A percentile compares a stretch with the other conserved stretches of the same genome.
Evolutionary conservation across 2,797 vertebrate species (phyloP).

Genomic region (Cryptoblepharus egeriae): DNA sequence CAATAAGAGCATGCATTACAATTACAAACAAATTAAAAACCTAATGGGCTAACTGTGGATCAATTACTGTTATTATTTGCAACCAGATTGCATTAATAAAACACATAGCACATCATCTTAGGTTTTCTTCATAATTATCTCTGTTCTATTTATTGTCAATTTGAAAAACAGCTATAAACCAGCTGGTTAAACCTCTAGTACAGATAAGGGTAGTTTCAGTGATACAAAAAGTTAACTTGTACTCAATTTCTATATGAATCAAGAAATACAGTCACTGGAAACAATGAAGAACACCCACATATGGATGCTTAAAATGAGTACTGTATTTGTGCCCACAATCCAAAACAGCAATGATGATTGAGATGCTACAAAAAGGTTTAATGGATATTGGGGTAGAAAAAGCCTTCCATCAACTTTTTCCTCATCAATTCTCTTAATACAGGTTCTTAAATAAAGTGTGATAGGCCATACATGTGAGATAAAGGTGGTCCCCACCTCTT

Average conservation of each 20-base stretch:
- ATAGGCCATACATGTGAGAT: too few species aligned
- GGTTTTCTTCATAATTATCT: neutral
- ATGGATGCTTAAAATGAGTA: neutral
- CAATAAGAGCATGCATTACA: neutral
- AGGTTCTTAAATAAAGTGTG: too few species aligned
- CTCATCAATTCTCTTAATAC: too few species aligned
- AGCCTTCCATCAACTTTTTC: neutral
- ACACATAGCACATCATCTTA: neutral
- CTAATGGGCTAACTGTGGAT: neutral
- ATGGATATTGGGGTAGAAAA: neutral
- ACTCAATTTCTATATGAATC: too few species aligned
- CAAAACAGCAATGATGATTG: neutral
- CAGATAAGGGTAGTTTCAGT: neutral
- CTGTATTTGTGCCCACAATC: neutral
- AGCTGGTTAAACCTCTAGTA: neutral
- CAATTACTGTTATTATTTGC: too few species aligned
- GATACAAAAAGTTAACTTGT: neutral
- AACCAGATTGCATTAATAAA: neutral
- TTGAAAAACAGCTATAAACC: neutral
- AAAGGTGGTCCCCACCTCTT: too few species aligned
- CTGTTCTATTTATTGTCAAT: neutral
- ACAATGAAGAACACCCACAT: neutral
- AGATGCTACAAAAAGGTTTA: neutral
- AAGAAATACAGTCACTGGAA: neutral
- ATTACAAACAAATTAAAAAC: neutral